Base-by-base conservation (phyloP, 2,797 vertebrate genomes). In the Carapus acus region DNA sequence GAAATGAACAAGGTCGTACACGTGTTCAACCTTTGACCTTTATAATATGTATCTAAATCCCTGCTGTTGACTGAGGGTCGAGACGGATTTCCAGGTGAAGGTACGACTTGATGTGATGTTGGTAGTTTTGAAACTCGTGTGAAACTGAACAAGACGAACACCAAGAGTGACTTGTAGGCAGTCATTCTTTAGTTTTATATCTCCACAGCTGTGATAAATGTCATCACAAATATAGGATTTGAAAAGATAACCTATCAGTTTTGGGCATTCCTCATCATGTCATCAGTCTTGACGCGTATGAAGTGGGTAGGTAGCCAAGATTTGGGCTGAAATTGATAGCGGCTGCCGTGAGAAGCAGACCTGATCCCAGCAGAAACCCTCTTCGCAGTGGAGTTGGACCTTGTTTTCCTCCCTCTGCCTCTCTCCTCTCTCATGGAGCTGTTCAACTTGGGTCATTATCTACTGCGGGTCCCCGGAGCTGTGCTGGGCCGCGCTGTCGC, bases 341-440 rank as follows among this genome's bases (percentile, higher is more conserved):
- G 7, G 13, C 21, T 14, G n/a, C 43, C 23, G 17, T 19, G 49
- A 23, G 31, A 42, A 38, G 14, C 43, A 57, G 17, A 37, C 39
- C 14, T 15, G 7, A 27, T 54, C 8, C 51, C 17, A 34, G 14
- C 14, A 13, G 14, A 50, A 18, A 58, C 53, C 34, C 39, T 29
- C 40, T 71, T 61, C 54, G 62, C 54, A 72, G 66, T 76, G 77
- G 68, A 61, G 67, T 65, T 65, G 52, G 74, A 75, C 58, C 59
- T 49, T 1, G 21, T 49, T 27, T 66, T 58, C 58, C 60, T 71
- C 58, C 53, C 47, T 33, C 56, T 51, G 49, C 58, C 20, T 38
- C 54, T 33, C 44, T 59, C 54, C 56, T 41, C 54, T 22, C 73
- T 58, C 22, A 2, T 49, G 74, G 68, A 70, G 64, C 67, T 67